Base-by-base conservation (phyloP, 2,888 invertebrate genomes). In the Cyaniris semiargus region DNA sequence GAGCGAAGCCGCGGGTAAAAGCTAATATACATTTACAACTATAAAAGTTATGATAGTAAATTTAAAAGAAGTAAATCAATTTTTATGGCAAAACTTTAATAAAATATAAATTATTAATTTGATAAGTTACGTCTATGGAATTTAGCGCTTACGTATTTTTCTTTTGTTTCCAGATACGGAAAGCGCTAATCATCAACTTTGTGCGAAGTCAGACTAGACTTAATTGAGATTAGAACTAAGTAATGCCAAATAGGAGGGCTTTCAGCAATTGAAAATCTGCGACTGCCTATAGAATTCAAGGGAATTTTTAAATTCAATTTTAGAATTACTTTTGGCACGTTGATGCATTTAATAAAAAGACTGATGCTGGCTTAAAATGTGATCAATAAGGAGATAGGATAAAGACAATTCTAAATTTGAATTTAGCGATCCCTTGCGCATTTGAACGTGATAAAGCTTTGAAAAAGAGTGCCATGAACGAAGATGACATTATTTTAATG, bases 201-300 rank as follows among this genome's bases (percentile, higher is more conserved):
- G 21, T 60, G 60, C 60, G 21, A 23, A 7, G 7, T 60, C 21
- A 21, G 21, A 23, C 23, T 60, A 60, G 23, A n/a, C 23, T 23
- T 72, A 21, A 48, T 72, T 72, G 21, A 72, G 48, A 72, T 44
- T 44, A 44, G 44, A 72, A 23, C 38, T 21, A 15, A 15, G 44
- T 23, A 72, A 72, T 15, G 44, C 72, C 27, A 72, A 72, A 72
- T 72, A 38, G 23, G 23, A 48, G 44, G 44, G 72, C 15, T 72
- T 21, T 72, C n/a, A 38, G 23, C 18, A 23, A 72, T 21, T 72
- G n/a, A 31, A 10, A 34, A 48, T 71, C 13, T 38, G 38, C 48
- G 21, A 15, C 72, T 27, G 72, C 72, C 72, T 23, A 18, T 44
- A 44, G n/a, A 44, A n/a, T n/a, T 23, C 13, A 72, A n/a, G 44